A percentile compares a stretch with the other conserved stretches of the same genome.
phyloP scores from a whole-genome alignment of 2,113 vertebrate species.

The Arothron firmamentum region DNA sequence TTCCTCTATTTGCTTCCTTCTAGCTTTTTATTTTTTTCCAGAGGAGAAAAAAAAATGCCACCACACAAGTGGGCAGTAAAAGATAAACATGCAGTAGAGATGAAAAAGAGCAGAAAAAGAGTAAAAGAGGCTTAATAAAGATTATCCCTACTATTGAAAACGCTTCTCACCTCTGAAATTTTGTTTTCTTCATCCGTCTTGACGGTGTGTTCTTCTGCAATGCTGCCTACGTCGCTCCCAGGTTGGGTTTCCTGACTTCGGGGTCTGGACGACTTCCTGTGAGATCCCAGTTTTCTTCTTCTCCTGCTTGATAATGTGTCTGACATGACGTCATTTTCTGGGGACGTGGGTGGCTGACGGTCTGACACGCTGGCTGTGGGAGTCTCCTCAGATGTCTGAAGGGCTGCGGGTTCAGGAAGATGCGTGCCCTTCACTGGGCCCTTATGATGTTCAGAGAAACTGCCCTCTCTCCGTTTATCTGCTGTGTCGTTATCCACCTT shows the following conservation, averaged over 20 bases:
- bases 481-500: constrained; percentile 10
- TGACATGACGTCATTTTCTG: constrained; percentile 16
- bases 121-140: background rate
- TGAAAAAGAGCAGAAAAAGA: no score
- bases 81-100: no score
- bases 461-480: background rate
- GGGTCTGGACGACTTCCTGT: constrained; percentile 51
- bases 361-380: background rate
- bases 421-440: constrained; percentile 24
- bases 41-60: no score
- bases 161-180: constrained; percentile 49
- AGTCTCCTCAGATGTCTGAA: constrained; percentile 17
- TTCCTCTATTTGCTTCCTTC: constrained; percentile 39
- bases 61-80: background rate
- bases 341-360: background rate
- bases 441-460: background rate
- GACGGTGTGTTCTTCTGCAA: constrained; percentile 8
- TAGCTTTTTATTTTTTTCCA: no score
- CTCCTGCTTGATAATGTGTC: constrained; percentile 29
- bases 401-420: background rate
- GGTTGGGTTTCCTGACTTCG: constrained; percentile 24
- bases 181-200: background rate
- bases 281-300: constrained; percentile 73
- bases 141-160: background rate
- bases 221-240: background rate